Conservation (phyloP, 2,888 invertebrate species). For the Dasypolia templi region DNA sequence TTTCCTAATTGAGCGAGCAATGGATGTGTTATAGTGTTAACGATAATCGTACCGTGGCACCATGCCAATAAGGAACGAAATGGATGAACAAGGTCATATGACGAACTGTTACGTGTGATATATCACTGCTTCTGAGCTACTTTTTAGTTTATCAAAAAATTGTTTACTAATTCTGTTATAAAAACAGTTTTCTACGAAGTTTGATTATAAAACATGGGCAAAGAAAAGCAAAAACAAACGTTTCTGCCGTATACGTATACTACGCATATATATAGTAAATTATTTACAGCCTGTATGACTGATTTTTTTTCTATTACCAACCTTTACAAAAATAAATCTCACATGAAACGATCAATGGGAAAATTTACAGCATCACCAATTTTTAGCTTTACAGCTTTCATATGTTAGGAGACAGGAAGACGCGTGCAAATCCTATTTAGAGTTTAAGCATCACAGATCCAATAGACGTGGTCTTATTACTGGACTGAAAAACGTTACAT, state of each 20-base stretch:
- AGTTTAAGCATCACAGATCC: not conserved
- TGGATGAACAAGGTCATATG: conserved; percentile 69
- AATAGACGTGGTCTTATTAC: not conserved
- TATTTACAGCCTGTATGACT: no score
- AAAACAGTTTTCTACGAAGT: not conserved
- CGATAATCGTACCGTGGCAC: conserved; percentile 71
- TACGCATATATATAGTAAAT: no score
- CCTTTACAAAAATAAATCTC: no score
- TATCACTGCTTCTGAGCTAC: conserved; percentile 18
- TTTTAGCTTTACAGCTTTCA: not conserved
- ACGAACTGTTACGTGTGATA: conserved; percentile 49
- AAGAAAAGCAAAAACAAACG: no score
- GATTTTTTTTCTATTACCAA: not conserved
- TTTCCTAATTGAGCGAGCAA: conserved; percentile 33
- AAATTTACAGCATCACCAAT: not conserved
- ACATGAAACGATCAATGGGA: not conserved
- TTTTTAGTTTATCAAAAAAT: conserved; percentile 17
- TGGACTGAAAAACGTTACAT: not conserved
- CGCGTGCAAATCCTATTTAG: not conserved
- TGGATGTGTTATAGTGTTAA: conserved; percentile 45
- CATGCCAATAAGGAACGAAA: conserved; percentile 83
- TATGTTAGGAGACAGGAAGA: not conserved
- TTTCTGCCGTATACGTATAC: no score
- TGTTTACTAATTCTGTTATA: not conserved
- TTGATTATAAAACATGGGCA: no score